Evolutionary conservation across 2,888 invertebrate species (phyloP).

Genomic region (Cryptocephalus primarius): DNA sequence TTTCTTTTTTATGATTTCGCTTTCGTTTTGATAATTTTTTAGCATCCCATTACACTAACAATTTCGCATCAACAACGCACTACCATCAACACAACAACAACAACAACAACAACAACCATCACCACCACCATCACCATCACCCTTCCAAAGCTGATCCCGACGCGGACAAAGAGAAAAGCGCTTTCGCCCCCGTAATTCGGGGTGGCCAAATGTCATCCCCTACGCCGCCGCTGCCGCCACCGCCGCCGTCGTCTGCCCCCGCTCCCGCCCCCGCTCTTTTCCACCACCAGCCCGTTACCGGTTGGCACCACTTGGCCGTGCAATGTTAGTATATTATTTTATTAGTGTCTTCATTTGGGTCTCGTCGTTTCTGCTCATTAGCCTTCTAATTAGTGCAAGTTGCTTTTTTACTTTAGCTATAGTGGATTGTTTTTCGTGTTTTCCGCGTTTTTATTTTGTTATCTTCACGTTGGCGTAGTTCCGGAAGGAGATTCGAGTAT

Average conservation of each 20-base stretch:
- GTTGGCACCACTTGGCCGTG: constrained; percentile 54
- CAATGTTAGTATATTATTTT: constrained; percentile 51
- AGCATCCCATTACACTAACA: no score
- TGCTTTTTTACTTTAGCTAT: constrained; percentile 2
- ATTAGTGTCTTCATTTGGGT: constrained; percentile 28
- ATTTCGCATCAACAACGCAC: no score
- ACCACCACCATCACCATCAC: no score
- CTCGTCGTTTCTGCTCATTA: constrained; percentile 3
- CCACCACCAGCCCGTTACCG: constrained; percentile 39
- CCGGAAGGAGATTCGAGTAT: no score
- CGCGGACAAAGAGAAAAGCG: constrained; percentile 39
- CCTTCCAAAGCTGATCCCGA: no score
- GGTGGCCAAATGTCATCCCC: constrained; percentile 35
- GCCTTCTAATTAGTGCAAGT: constrained; percentile 6
- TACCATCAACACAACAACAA: no score
- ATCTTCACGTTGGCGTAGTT: no score
- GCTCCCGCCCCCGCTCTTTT: constrained; percentile 42
- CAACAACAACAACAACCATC: no score
- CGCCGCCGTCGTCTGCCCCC: constrained; percentile 39
- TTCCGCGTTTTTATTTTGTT: constrained; percentile 4
- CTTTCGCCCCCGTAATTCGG: constrained; percentile 47
- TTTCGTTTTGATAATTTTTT: no score
- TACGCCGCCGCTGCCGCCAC: constrained; percentile 40
- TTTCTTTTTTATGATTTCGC: no score
- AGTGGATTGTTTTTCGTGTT: constrained; percentile 2